phyloP scores from a whole-genome alignment of 2,888 invertebrate genomes.

The Furcula furcula region DNA sequence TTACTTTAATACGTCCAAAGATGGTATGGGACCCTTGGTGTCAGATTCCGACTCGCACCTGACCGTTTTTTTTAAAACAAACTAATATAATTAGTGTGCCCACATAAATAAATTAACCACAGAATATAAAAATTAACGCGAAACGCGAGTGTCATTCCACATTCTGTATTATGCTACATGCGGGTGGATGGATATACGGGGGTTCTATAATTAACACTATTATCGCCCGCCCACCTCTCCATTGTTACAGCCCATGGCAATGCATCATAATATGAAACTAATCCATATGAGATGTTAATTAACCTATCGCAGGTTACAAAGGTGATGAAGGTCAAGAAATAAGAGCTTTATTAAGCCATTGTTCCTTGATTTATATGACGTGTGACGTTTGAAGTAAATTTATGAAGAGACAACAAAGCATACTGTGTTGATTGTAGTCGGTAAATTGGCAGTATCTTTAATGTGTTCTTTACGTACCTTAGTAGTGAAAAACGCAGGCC shows the following conservation, averaged over 20 bases:
- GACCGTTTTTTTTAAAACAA: too few species aligned
- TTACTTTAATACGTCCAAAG: too few species aligned
- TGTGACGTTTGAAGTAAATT: too few species aligned
- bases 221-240: slow-evolving; percentile 34
- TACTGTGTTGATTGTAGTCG: neutral
- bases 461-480: too few species aligned
- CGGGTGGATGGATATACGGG: slow-evolving; percentile 41
- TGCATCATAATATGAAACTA: slow-evolving; percentile 27
- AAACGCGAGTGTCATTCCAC: slow-evolving; percentile 28
- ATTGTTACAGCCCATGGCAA: slow-evolving; percentile 17
- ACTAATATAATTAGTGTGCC: too few species aligned
- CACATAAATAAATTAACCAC: slow-evolving; percentile 34
- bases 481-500: too few species aligned
- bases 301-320: slow-evolving; percentile 20
- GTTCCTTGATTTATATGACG: neutral
- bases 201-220: slow-evolving; percentile 40
- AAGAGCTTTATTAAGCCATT: neutral
- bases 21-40: too few species aligned
- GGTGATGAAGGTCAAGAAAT: slow-evolving; percentile 1
- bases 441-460: too few species aligned
- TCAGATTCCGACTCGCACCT: too few species aligned
- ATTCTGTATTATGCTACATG: slow-evolving; percentile 25
- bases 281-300: slow-evolving; percentile 31
- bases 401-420: neutral
- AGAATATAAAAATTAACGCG: slow-evolving; percentile 35